Evolutionary conservation across 2,888 invertebrate species (phyloP).

Genomic region (Pseudococcus longispinus): DNA sequence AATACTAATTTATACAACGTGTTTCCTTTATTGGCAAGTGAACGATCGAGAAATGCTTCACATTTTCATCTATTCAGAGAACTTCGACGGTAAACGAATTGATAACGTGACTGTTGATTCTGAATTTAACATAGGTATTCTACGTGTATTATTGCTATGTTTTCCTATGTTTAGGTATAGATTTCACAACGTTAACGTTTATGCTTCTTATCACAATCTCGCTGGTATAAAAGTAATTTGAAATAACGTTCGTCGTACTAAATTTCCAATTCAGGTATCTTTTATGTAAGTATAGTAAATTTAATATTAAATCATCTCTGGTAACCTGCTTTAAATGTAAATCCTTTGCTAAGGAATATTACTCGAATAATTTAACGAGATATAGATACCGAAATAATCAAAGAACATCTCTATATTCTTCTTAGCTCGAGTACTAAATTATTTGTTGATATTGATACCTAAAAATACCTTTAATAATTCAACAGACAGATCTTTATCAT

Average conservation of each 20-base stretch:
- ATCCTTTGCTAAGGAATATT: background rate
- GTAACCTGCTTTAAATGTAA: background rate
- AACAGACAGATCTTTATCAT: background rate
- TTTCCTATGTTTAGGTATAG: background rate
- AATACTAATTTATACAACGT: slow-evolving; percentile 24
- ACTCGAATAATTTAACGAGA: background rate
- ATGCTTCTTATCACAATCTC: background rate
- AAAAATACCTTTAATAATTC: background rate
- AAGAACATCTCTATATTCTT: background rate
- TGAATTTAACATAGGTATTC: background rate
- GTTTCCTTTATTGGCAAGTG: slow-evolving; percentile 20
- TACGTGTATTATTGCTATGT: background rate
- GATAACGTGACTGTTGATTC: background rate
- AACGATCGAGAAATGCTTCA: background rate
- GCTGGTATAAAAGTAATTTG: background rate
- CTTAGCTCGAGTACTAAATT: background rate
- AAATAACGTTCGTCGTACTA: background rate
- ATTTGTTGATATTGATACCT: background rate
- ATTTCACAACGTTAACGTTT: background rate
- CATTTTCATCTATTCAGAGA: background rate
- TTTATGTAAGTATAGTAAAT: background rate
- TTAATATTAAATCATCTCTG: slow-evolving; percentile 2
- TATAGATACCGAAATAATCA: background rate
- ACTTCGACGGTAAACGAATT: background rate
- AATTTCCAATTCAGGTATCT: background rate